Evolutionary conservation across 2,797 vertebrate genomes (phyloP).

Genomic region (Microctenopoma steveboyesi): DNA sequence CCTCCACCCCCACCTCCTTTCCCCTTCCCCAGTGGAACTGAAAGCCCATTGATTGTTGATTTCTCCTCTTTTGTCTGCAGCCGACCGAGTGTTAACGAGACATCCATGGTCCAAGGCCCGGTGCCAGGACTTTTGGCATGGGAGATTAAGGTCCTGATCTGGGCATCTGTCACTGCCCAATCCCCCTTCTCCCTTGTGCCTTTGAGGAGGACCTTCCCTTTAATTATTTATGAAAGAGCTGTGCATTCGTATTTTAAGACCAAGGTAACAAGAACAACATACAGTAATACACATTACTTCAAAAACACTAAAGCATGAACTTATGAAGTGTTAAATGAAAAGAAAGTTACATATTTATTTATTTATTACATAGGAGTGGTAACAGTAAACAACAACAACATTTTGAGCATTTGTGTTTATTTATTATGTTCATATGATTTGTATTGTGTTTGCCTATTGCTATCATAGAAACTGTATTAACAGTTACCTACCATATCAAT

Average conservation of each 20-base stretch:
- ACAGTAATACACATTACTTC: too few species aligned
- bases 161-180: conserved; percentile 72
- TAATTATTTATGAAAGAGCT: conserved; percentile 11
- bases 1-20: conserved; percentile 35
- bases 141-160: conserved; percentile 74
- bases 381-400: too few species aligned
- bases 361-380: too few species aligned
- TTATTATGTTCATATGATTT: too few species aligned
- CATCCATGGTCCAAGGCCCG: conserved; percentile 65
- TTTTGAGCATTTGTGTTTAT: too few species aligned
- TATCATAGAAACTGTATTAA: too few species aligned
- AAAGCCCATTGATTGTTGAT: conserved; percentile 82
- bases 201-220: conserved; percentile 16
- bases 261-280: background rate
- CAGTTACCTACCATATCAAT: too few species aligned
- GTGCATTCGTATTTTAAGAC: background rate
- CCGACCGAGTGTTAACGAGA: conserved; percentile 69
- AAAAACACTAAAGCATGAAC: too few species aligned
- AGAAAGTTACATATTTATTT: too few species aligned
- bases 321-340: too few species aligned
- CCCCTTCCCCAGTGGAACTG: conserved; percentile 51
- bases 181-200: conserved; percentile 25
- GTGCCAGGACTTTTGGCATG: conserved; percentile 75
- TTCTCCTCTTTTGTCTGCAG: conserved; percentile 77
- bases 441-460: too few species aligned